These are phyloP conservation scores for Caenorhabditis imperialis DNA, from an alignment of 2,888 invertebrate species.

Conservation along the genomic window DNA sequence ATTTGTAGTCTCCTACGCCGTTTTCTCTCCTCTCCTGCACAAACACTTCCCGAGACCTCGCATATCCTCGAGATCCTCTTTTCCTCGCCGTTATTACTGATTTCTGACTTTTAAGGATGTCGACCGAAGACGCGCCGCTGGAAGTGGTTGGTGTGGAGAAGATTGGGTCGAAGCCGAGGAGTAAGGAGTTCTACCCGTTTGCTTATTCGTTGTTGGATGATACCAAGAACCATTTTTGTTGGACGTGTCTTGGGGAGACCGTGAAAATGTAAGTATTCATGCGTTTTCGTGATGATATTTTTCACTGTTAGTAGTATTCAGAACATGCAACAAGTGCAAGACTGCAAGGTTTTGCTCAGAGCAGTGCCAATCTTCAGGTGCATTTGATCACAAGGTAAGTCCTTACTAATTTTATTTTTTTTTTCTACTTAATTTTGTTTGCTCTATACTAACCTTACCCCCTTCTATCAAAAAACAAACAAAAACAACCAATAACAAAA, in stretches of 20 bases:
- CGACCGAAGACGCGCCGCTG: slow-evolving; percentile 50
- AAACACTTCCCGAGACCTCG: slow-evolving; percentile 43
- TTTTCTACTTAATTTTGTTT: too few species aligned
- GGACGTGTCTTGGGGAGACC: slow-evolving; percentile 74
- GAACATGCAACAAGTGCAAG: slow-evolving; percentile 70
- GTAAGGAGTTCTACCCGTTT: slow-evolving; percentile 76
- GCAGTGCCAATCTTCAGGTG: slow-evolving; percentile 70
- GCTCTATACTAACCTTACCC: not conserved
- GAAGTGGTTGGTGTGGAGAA: slow-evolving; percentile 53
- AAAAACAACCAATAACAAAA: not conserved
- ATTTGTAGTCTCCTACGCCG: slow-evolving; percentile 40
- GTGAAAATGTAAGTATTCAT: slow-evolving; percentile 46
- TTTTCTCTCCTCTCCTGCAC: slow-evolving; percentile 45
- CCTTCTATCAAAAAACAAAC: not conserved
- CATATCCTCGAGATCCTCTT: slow-evolving; percentile 39
- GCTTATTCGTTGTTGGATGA: slow-evolving; percentile 73
- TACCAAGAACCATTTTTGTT: slow-evolving; percentile 66
- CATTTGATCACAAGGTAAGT: slow-evolving; percentile 75
- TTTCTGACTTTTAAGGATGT: slow-evolving; percentile 21
- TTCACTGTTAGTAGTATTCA: slow-evolving; percentile 32
- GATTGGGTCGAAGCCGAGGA: slow-evolving; percentile 50
- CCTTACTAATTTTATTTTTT: slow-evolving; percentile 5
- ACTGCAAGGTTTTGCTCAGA: slow-evolving; percentile 73
- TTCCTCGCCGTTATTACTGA: slow-evolving; percentile 29
- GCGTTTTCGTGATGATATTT: not conserved